Base-by-base conservation (phyloP, 2,888 invertebrate species). In the Lasioglossum marginatum region DNA sequence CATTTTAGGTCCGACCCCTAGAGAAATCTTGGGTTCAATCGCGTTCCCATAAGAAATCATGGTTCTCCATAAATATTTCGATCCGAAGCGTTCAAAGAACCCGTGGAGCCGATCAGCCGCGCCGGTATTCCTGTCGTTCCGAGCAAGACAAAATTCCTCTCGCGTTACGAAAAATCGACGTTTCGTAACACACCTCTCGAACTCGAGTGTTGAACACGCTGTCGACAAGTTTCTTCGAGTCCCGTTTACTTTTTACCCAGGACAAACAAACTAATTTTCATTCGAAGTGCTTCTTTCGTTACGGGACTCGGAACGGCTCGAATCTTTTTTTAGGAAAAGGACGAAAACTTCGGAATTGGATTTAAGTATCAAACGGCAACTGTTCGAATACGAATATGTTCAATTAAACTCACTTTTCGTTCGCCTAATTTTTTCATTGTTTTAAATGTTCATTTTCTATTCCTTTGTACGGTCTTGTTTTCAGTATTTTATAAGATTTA, bases 41-140 rank as follows among this genome's bases (percentile, higher is more conserved):
- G 37, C 73, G 73, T 76, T 71, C 70, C 79, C 77, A 83, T 87
- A 83, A 86, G 83, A 83, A 86, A 89, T 85, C 85, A 82, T 63
- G 76, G 81, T 83, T 86, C 83, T 78, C 52, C 75, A 60, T 57
- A 34, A 23, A 31, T 79, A 87, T 87, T 83, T 80, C 79, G 73
- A 76, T 45, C 23, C 76, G 45, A 71, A 66, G 77, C 75, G 68
- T 85, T 81, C 82, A 34, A 60, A 52, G 83, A 57, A 72, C n/a
- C 63, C 48, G 6, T 31, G 31, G 31, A 31, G 37, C 57, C 74
- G 66, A 77, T 86, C 66, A 16, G 16, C 23, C 79, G 12, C 34
- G 73, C 40, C 48, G 48, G n/a, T 83, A 76, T 71, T 77, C 52
- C 14, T 83, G 76, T 83, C 63, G 34, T 19, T 68, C 34, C 52